phyloP scores from a whole-genome alignment of 1,140 invertebrate genomes.

The Dreissena rostriformis region DNA sequence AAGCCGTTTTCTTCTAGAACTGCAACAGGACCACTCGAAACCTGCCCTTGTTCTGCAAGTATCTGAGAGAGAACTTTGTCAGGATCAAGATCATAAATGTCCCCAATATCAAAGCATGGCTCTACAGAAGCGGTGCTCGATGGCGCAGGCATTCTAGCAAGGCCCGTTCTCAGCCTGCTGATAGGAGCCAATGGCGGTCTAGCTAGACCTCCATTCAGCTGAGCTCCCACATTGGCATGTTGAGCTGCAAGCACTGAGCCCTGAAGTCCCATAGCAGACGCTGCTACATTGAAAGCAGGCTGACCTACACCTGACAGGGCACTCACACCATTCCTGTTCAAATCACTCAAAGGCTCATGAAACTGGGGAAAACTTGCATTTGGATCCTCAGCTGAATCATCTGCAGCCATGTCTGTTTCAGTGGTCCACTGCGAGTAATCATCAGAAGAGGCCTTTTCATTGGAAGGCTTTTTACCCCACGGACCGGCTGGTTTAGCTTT shows the following conservation, averaged over 20 bases:
- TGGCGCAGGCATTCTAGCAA: slow-evolving; percentile 14
- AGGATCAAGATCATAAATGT: slow-evolving; percentile 32
- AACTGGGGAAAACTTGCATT: slow-evolving; percentile 8
- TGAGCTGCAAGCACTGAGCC: no score
- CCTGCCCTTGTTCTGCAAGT: not conserved
- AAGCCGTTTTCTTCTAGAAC: slow-evolving; percentile 55
- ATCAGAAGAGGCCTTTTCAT: not conserved
- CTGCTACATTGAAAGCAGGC: not conserved
- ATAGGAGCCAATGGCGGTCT: slow-evolving; percentile 28
- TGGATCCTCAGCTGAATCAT: not conserved
- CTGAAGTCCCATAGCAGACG: not conserved
- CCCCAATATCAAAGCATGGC: slow-evolving; percentile 24
- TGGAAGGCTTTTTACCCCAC: not conserved
- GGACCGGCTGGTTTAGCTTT: not conserved
- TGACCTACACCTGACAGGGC: not conserved
- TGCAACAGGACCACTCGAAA: slow-evolving; percentile 7
- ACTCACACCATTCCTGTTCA: not conserved
- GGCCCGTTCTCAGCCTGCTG: slow-evolving; percentile 28
- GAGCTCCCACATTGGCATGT: no score
- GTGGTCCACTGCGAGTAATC: not conserved
- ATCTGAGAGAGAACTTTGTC: slow-evolving; percentile 41
- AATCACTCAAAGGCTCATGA: not conserved
- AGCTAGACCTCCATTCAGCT: not conserved
- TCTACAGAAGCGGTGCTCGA: not conserved
- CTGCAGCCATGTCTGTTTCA: not conserved